Conservation (phyloP, 2,113 vertebrate species). For the Eptesicus fuscus region DNA sequence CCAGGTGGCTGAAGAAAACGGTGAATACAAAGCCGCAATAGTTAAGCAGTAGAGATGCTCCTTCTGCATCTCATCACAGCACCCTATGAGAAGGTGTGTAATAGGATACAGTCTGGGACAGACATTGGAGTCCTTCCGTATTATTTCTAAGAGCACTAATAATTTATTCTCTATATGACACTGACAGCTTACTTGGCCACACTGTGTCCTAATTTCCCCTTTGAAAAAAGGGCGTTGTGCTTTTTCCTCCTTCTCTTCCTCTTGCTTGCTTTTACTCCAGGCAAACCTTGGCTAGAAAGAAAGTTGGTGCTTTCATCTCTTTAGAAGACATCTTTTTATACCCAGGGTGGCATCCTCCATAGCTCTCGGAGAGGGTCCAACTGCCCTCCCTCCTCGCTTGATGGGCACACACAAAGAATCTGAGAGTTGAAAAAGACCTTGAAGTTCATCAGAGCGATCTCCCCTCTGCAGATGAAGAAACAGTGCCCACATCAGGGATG, state of each 20-base stretch:
- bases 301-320: conserved; percentile 1
- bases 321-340: not conserved
- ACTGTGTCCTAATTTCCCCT: not conserved
- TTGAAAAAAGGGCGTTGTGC: not conserved
- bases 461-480: not conserved
- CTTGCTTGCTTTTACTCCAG: not conserved
- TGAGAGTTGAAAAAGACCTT: conserved; percentile 24
- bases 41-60: not conserved
- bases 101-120: not conserved
- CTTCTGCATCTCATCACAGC: not conserved
- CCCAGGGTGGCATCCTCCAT: not conserved
- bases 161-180: not conserved
- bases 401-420: not conserved
- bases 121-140: not conserved
- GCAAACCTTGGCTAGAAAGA: not conserved
- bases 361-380: not conserved
- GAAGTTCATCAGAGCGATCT: not conserved
- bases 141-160: not conserved
- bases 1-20: not conserved
- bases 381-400: not conserved
- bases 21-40: not conserved
- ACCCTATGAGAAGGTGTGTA: not conserved
- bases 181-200: not conserved
- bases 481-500: not conserved
- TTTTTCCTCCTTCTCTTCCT: not conserved